phyloP scores from a whole-genome alignment of 2,113 vertebrate genomes.

The Stigmatopora argus region DNA sequence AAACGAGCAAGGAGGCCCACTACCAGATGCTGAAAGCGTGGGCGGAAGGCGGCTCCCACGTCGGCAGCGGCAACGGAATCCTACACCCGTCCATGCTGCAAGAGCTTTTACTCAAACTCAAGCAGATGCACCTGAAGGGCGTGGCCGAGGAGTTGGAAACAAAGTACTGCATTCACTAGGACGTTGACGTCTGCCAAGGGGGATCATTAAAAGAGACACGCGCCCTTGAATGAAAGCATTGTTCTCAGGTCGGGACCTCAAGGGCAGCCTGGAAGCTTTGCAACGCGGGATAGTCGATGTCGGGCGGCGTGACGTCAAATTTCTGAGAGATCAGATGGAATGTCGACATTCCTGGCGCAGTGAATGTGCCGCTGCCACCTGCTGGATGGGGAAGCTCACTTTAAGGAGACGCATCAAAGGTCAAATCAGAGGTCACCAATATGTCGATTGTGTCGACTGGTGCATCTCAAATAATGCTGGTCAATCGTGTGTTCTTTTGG shows the following conservation, averaged over 20 bases:
- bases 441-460: too few species aligned
- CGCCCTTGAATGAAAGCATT: constrained; percentile 44
- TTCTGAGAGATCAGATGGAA: constrained; percentile 20
- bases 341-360: background rate
- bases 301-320: constrained; percentile 14
- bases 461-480: too few species aligned
- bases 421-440: too few species aligned
- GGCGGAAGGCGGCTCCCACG: constrained; percentile 34
- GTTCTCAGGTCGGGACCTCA: constrained; percentile 8
- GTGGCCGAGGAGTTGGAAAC: constrained; percentile 65
- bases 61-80: constrained; percentile 16
- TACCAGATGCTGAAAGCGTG: constrained; percentile 72
- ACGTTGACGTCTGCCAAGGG: constrained; percentile 2
- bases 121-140: constrained; percentile 53
- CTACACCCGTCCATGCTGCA: constrained; percentile 43
- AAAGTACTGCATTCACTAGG: constrained; percentile 51
- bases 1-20: constrained; percentile 58
- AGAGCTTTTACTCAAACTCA: constrained; percentile 55
- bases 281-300: constrained; percentile 16
- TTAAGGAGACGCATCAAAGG: too few species aligned
- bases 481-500: too few species aligned
- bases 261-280: background rate
- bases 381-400: background rate
- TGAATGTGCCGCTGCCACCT: background rate
- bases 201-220: background rate